Evolutionary conservation across 2,888 invertebrate species (phyloP).

Genomic region (Orthonevra nobilis): DNA sequence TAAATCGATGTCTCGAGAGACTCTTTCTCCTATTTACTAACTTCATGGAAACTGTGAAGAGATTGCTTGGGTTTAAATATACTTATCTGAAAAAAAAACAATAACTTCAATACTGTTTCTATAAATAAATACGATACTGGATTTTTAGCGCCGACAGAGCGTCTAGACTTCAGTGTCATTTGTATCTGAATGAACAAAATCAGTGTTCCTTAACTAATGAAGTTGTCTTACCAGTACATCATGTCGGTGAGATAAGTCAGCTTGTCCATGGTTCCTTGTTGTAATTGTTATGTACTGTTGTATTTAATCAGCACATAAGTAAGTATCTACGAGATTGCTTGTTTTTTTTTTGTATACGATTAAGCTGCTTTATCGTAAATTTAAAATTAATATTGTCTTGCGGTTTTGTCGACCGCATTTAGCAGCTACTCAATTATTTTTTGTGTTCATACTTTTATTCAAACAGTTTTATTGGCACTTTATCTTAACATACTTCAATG

Average conservation of each 20-base stretch:
- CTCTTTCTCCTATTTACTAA: too few relatives aligned
- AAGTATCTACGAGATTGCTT: neutral
- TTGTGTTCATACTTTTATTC: neutral
- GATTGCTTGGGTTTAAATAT: too few relatives aligned
- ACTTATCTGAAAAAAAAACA: too few relatives aligned
- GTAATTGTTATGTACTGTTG: neutral
- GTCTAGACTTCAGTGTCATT: constrained; percentile 11
- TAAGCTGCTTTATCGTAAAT: constrained; percentile 17
- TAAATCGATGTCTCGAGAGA: too few relatives aligned
- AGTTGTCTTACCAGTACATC: constrained; percentile 48
- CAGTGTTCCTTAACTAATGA: constrained; percentile 5
- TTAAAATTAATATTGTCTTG: constrained; percentile 31
- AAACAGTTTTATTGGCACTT: constrained; percentile 5
- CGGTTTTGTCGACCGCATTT: constrained; percentile 36
- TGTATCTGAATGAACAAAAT: neutral
- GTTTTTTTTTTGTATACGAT: neutral
- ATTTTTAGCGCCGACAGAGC: too few relatives aligned
- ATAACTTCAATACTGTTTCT: too few relatives aligned
- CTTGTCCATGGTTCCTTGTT: constrained; percentile 25
- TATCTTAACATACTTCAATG: constrained; percentile 10
- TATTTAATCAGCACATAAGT: neutral
- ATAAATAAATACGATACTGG: too few relatives aligned
- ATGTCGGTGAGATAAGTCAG: constrained; percentile 31
- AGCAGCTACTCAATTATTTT: constrained; percentile 27
- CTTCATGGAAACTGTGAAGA: too few relatives aligned